Base-by-base conservation (phyloP, 2,888 invertebrate species). In the Tiliacea aurago region DNA sequence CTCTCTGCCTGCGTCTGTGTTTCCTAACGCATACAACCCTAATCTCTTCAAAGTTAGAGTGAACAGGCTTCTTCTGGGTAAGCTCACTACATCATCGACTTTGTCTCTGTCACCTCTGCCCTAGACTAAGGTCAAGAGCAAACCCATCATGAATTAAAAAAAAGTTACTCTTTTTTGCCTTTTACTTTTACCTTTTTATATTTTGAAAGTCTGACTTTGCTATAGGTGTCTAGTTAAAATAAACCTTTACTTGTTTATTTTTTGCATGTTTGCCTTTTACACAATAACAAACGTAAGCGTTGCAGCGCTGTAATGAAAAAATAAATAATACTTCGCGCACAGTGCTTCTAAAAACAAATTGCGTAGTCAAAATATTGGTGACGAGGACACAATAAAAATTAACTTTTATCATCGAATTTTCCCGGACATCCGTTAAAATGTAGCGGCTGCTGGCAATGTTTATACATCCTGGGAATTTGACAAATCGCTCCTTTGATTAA, bases 401-500 rank as follows among this genome's bases (percentile, higher is more conserved):
- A 65, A 69, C 70, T 78, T 78, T 81, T 79, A 61, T 66, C 70
- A 70, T 72, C 71, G 68, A 70, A 81, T 74, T 76, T 76, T 81
- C 53, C 59, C 56, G 63, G 45, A 73, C 28, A 67, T 73, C 74
- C 58, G 63, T 62, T 75, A 55, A 81, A 81, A 63, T 68, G 74
- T 78, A 71, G 71, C 78, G 63, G 68, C 62, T 82, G 70, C 55
- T 7, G 63, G 73, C 78, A 79, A 84, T 87, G 78, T 77, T 70
- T 69, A 63, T 70, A 75, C 43, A 73, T 65, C 62, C 74, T 65
- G 61, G 73, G 67, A 28, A 70, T 84, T 81, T 84, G 81, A 85
- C 84, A 85, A 89, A 88, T 86, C 83, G 70, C 65, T 82, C 61
- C 73, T 85, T 83, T 87, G 84, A 88, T 88, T 87, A 89, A 87